Conservation (phyloP, 2,888 invertebrate genomes). For the Orchesella flavescens region DNA sequence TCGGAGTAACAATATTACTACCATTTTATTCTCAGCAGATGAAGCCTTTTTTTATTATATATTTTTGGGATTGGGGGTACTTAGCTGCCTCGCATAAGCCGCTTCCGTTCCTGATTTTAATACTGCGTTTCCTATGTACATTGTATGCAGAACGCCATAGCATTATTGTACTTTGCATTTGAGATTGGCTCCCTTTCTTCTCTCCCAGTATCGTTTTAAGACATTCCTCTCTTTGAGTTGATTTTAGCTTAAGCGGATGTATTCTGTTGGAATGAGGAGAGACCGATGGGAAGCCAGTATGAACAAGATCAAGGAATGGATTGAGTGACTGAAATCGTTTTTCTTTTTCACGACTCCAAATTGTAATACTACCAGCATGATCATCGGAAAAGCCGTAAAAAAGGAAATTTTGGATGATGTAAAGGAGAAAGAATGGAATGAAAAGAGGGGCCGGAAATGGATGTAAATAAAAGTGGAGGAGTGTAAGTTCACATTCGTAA, state of each 20-base stretch:
- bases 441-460: slow-evolving; percentile 50
- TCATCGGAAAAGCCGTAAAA: not conserved
- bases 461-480: slow-evolving; percentile 49
- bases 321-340: slow-evolving; percentile 33
- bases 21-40: slow-evolving; percentile 31
- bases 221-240: slow-evolving; percentile 22
- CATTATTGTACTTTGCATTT: slow-evolving; percentile 3
- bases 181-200: slow-evolving; percentile 7
- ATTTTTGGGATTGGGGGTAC: slow-evolving; percentile 29
- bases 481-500: slow-evolving; percentile 29
- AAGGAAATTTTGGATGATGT: slow-evolving; percentile 46
- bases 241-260: slow-evolving; percentile 43
- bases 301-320: slow-evolving; percentile 30
- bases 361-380: not conserved
- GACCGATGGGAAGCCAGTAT: slow-evolving; percentile 11
- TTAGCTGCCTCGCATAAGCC: not conserved
- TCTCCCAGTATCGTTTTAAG: not conserved
- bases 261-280: slow-evolving; percentile 40
- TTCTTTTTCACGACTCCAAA: slow-evolving; percentile 41
- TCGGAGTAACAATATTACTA: slow-evolving; percentile 18
- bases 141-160: too few species aligned
- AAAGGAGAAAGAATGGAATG: slow-evolving; percentile 31
- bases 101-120: not conserved
- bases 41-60: slow-evolving; percentile 35
- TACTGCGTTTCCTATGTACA: too few species aligned